Percentiles rank a stretch among this genome's conserved stretches.
Evolutionary conservation across 2,113 vertebrate genomes (phyloP).

Genomic region (Chascanopsetta lugubris): DNA sequence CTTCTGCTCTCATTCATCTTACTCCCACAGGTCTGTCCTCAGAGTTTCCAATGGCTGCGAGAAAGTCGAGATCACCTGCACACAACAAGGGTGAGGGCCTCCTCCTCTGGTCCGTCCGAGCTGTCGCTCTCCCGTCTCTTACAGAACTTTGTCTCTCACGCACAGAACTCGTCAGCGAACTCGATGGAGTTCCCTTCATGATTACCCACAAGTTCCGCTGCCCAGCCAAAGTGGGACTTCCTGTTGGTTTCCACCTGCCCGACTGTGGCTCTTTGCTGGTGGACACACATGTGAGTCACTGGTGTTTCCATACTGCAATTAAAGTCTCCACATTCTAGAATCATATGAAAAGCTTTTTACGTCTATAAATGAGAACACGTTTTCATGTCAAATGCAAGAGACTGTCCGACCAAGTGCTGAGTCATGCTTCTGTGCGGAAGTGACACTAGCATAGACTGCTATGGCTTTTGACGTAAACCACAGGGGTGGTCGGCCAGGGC

Average conservation of each 20-base stretch:
- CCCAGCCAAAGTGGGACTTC: slow-evolving; percentile 94
- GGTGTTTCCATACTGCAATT: no score
- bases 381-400: no score
- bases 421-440: no score
- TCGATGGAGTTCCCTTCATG: slow-evolving; percentile 98
- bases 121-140: not conserved
- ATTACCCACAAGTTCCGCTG: slow-evolving; percentile 94
- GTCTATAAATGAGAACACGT: no score
- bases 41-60: slow-evolving; percentile 96
- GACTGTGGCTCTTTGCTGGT: slow-evolving; percentile 84
- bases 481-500: no score
- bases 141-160: not conserved
- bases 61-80: slow-evolving; percentile 92
- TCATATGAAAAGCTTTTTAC: no score
- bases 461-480: no score
- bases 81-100: slow-evolving; percentile 87
- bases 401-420: no score
- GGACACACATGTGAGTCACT: slow-evolving; percentile 88
- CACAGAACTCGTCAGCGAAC: slow-evolving; percentile 93
- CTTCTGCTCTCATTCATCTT: slow-evolving; percentile 4
- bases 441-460: no score
- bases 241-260: slow-evolving; percentile 90
- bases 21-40: slow-evolving; percentile 67
- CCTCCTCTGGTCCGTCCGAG: not conserved
- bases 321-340: no score